Base-by-base conservation (phyloP, 92 coral and sea anemone genomes). In the Hydrozoanthus gracilis region DNA sequence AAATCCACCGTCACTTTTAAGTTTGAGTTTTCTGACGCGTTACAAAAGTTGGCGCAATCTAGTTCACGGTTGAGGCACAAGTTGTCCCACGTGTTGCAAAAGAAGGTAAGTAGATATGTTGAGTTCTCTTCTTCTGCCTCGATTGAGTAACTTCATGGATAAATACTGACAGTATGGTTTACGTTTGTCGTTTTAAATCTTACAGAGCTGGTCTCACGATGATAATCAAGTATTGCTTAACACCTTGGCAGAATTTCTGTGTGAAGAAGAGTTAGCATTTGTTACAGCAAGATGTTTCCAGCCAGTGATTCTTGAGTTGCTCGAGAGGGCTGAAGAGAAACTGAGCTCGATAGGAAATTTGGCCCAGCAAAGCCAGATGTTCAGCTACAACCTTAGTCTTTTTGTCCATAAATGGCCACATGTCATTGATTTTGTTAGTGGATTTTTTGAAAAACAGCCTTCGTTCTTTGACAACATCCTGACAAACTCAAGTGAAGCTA, bases 251-350 rank as follows among this genome's bases (percentile, higher is more conserved):
- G 89, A 87, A 73, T 76, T 91, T 20, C 60, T 93, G 83, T 77
- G 93, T 13, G 80, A 85, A 10, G 82, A 86, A 60, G 89, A 87
- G 14, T 74, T 91, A 52, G 94, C 88, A 13, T 64, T 89, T 27
- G 69, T 74, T 8, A 61, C 95, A 8, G 92, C 92, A 44, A 91
- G 88, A 82, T 82, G 85, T 67, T 95, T 95, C 45, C 90, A 83
- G 60, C 94, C 98, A 73, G 82, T 96, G 18, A 91, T 93, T 39
- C 88, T 96, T 8, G 99, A 96, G 84, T 82, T 95, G 71, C 89
- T 96, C 39, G 90, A 89, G 71, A 86, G 93, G 60, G 88, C 91
- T 51, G 87, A 86, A 65, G 76, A 85, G n/a, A 35, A 79, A 44
- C 76, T 89, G 18, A 83, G 73, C 44, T 3, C 6, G 44, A 78